Evolutionary conservation across 2,797 vertebrate genomes (phyloP).

Genomic region (Sebastes taczanowskii): DNA sequence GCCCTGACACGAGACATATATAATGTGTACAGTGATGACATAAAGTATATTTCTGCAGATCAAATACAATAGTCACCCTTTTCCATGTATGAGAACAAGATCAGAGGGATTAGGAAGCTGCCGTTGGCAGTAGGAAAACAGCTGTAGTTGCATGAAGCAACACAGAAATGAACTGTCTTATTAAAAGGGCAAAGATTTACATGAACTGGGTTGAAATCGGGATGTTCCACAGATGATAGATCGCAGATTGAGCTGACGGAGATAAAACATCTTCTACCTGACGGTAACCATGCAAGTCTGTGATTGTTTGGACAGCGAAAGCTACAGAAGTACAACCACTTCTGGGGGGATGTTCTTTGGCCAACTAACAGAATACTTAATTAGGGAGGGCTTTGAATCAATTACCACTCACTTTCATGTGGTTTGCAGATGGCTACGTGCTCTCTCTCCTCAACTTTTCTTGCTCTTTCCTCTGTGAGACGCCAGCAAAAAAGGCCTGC

Average conservation of each 20-base stretch:
- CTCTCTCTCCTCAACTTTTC: conserved; percentile 45
- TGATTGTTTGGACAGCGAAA: conserved; percentile 40
- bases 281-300: conserved; percentile 52
- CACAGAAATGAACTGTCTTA: conserved; percentile 8
- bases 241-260: conserved; percentile 22
- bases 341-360: conserved; percentile 66
- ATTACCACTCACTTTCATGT: conserved; percentile 78
- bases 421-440: conserved; percentile 74
- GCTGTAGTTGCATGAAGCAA: conserved; percentile 12
- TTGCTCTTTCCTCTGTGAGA: conserved; percentile 61
- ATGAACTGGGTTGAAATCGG: conserved; percentile 26
- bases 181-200: conserved; percentile 37
- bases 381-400: conserved; percentile 74
- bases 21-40: neutral
- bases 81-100: neutral
- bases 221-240: conserved; percentile 32
- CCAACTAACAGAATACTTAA: conserved; percentile 76
- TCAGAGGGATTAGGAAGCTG: conserved; percentile 15
- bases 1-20: neutral
- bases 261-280: conserved; percentile 32
- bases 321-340: conserved; percentile 61
- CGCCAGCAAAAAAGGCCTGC: conserved; percentile 68
- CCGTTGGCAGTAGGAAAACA: conserved; percentile 25
- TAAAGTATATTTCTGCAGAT: neutral
- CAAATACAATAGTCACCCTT: neutral